Conservation (phyloP, 2,113 vertebrate genomes). For the Microcebus jonahi region DNA sequence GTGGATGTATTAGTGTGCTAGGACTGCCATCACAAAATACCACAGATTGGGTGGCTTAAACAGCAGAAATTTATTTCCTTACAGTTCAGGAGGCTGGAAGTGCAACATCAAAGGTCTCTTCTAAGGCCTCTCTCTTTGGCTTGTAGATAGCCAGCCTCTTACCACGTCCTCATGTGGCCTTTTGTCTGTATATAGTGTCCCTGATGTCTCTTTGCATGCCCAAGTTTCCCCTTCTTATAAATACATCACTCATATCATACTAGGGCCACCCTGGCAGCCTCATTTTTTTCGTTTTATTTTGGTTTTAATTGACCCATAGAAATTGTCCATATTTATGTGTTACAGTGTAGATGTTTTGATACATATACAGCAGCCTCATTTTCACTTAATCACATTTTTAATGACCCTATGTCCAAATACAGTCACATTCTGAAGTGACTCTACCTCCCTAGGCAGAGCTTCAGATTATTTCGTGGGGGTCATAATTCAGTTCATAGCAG, state of each 20-base stretch:
- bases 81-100: background rate
- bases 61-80: background rate
- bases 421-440: background rate
- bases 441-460: background rate
- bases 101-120: background rate
- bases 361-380: background rate
- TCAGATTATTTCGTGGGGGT: background rate
- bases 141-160: background rate
- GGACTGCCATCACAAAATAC: rapidly evolving
- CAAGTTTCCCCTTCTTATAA: background rate
- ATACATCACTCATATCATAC: background rate
- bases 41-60: background rate
- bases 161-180: rapidly evolving
- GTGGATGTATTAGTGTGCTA: background rate
- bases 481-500: background rate
- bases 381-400: background rate
- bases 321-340: background rate
- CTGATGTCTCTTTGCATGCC: background rate
- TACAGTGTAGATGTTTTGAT: background rate
- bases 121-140: background rate
- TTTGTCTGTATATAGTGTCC: background rate
- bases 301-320: background rate
- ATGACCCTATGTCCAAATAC: background rate
- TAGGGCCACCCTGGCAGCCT: background rate
- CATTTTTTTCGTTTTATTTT: background rate